Evolutionary conservation across 2,113 vertebrate genomes (phyloP), one percentile per base, ranked within the genome.

Genomic region (Benitochromis conjunctus): DNA sequence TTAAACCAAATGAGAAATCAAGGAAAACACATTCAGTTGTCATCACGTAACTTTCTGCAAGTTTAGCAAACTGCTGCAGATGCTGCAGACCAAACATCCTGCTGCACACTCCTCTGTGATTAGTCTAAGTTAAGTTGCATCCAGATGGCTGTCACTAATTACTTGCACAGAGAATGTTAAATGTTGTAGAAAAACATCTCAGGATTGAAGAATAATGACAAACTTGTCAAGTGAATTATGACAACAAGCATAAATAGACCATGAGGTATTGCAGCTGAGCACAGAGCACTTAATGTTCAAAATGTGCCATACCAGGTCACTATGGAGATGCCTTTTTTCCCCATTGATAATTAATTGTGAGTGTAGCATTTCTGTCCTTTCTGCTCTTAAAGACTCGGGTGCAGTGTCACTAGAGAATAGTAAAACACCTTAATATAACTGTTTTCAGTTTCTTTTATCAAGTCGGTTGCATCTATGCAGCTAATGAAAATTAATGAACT

Each of bases 121-220:
- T 34, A 85, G 78, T 83, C 66, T n/a, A 38, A 88, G 60, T 79
- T 21, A 85, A 85, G 79, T 64, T 80, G 19, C 82, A 46, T 56
- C 55, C 86, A 92, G 84, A 91, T 88, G 88, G 88, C 80, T 89
- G 84, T 88, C 80, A 82, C 69, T 87, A 87, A 91, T 89, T 89
- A 89, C 69, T 76, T 60, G 82, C 46, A 66, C 3, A 7, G 79
- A 90, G 79, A 71, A 74, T 81, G 82, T 89, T 85, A 83, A 93
- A 91, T 80, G 79, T 80, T 91, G 79, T 51, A 64, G 84, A 57
- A 81, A 90, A 92, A 76, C 51, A 82, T 76, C 78, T 76, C 21
- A 43, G 79, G 55, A 24, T 88, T 88, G 58, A 31, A 69, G 7
- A 89, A 51, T 62, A 82, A 89, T 85, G 76, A 76, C 81, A 76